These are phyloP conservation scores for Zeugodacus cucurbitae DNA, from an alignment of 1,140 invertebrate species.

Conservation along the genomic window DNA sequence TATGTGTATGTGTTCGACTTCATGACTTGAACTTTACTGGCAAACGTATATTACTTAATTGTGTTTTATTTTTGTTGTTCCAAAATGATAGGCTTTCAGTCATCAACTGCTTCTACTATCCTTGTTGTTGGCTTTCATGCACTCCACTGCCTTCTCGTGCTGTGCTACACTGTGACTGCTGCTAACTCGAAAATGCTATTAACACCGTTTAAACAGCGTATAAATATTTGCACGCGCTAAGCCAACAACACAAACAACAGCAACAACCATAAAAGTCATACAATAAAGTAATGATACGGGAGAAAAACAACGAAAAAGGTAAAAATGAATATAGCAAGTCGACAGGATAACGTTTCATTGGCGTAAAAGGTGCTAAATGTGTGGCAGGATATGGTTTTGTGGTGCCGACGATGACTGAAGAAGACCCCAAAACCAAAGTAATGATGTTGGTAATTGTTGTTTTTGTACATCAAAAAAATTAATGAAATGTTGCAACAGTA, in stretches of 20 bases:
- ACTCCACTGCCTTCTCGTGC: neutral
- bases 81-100: slow-evolving; percentile 34
- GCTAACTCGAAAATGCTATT: slow-evolving; percentile 36
- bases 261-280: neutral
- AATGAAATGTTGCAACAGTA: neutral
- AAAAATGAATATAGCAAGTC: neutral
- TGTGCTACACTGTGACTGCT: neutral
- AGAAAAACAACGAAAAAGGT: neutral
- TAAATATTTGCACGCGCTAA: slow-evolving; percentile 18
- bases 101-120: neutral
- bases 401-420: neutral
- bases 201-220: slow-evolving; percentile 37
- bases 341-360: slow-evolving; percentile 29
- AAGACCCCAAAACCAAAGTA: neutral
- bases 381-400: slow-evolving; percentile 28
- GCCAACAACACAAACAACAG: neutral
- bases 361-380: slow-evolving; percentile 19
- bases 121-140: neutral
- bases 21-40: neutral
- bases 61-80: neutral
- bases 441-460: neutral
- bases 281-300: neutral
- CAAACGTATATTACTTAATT: neutral
- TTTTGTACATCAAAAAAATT: neutral
- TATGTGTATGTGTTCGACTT: neutral